phyloP scores from a whole-genome alignment of 1,140 invertebrate genomes.

The Cryptotermes secundus region DNA sequence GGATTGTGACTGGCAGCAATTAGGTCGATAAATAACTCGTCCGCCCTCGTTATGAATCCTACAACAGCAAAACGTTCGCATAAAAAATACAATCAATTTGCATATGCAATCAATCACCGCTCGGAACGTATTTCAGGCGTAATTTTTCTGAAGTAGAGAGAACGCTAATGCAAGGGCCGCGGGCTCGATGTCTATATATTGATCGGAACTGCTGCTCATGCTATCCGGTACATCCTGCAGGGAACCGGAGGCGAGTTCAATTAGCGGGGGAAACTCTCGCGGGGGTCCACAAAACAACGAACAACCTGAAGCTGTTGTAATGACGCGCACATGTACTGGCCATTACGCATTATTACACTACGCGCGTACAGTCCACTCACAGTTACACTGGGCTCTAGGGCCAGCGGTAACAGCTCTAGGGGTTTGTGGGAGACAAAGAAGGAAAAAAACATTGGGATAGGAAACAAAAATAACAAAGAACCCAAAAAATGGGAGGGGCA shows the following conservation, averaged over 20 bases:
- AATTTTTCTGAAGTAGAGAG: not conserved
- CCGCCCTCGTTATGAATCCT: not conserved
- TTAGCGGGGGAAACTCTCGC: not conserved
- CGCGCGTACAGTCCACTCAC: not conserved
- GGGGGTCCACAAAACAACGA: not conserved
- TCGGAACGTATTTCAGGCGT: not conserved
- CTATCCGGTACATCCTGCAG: not conserved
- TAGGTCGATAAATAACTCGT: not conserved
- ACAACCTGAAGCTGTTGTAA: conserved; percentile 14
- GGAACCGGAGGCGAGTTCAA: conserved; percentile 13
- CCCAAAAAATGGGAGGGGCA: no score
- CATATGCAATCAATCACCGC: not conserved
- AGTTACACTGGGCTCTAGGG: no score
- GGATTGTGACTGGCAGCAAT: not conserved
- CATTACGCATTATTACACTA: conserved; percentile 14
- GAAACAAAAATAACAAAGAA: no score
- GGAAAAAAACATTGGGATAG: no score
- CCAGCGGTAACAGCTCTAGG: no score
- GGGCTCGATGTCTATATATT: not conserved
- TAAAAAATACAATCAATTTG: conserved; percentile 6
- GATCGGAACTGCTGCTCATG: not conserved
- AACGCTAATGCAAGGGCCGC: not conserved
- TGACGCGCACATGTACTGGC: not conserved
- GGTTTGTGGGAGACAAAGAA: no score
- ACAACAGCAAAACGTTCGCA: not conserved